Conservation (phyloP, 2,888 invertebrate genomes). For the Troides aeacus region DNA sequence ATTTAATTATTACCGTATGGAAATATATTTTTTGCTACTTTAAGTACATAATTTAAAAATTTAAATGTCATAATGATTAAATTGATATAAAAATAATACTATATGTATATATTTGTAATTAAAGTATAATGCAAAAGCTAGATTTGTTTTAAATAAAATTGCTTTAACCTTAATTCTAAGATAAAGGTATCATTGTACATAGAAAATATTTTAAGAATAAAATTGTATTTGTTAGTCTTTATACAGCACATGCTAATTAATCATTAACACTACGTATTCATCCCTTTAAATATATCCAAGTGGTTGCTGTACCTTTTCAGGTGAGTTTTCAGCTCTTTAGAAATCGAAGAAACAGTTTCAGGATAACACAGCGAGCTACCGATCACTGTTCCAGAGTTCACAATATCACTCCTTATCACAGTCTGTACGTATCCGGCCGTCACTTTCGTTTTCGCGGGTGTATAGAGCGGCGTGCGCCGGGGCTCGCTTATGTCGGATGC, state of each 20-base stretch:
- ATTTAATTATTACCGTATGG: no score
- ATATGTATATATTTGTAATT: no score
- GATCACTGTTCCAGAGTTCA: conserved; percentile 74
- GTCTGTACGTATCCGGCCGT: conserved; percentile 49
- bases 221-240: neutral
- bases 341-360: conserved; percentile 64
- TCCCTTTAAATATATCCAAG: conserved; percentile 32
- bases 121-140: no score
- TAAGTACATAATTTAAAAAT: no score
- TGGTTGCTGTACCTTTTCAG: conserved; percentile 65
- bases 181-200: no score
- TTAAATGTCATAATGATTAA: no score
- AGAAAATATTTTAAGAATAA: neutral
- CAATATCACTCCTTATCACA: conserved; percentile 67
- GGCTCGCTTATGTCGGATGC: conserved; percentile 50
- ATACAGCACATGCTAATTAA: conserved; percentile 2
- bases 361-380: conserved; percentile 74
- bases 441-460: conserved; percentile 71
- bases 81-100: no score
- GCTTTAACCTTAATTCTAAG: no score
- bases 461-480: conserved; percentile 45
- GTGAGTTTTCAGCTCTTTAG: conserved; percentile 52
- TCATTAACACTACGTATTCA: conserved; percentile 4
- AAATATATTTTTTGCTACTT: no score
- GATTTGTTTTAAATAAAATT: no score